These are phyloP conservation scores for Dermatemys mawii DNA, from an alignment of 2,113 vertebrate species.

Conservation along the genomic window DNA sequence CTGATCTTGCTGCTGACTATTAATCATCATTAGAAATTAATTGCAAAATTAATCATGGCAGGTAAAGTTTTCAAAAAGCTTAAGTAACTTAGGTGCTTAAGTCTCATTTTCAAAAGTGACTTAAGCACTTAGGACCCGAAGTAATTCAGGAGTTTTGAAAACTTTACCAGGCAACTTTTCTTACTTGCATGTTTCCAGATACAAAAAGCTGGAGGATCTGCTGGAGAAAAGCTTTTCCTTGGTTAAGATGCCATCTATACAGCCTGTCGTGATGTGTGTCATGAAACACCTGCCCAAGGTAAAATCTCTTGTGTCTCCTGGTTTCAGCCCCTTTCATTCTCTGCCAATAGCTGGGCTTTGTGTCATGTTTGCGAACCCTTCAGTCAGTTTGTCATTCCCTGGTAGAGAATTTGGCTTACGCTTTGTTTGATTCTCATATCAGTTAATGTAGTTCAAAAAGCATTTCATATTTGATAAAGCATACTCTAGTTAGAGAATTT, in stretches of 20 bases:
- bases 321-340: neutral
- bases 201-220: constrained; percentile 94
- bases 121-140: neutral
- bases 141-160: neutral
- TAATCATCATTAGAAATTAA: rapidly evolving
- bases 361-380: neutral
- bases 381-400: rapidly evolving
- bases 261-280: constrained; percentile 98
- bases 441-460: neutral
- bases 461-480: neutral
- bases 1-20: rapidly evolving
- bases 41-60: too few relatives aligned
- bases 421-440: rapidly evolving
- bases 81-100: neutral
- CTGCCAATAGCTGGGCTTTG: neutral
- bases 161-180: neutral
- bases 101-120: neutral
- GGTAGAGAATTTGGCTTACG: neutral
- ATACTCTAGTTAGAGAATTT: neutral
- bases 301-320: neutral
- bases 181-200: constrained; percentile 69
- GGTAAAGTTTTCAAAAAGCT: rapidly evolving
- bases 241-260: constrained; percentile 96
- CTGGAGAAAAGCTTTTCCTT: constrained; percentile 97
- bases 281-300: constrained; percentile 97